These are phyloP conservation scores for Alviniconcha strummeri DNA, from an alignment of 2,888 invertebrate species.

Conservation along the genomic window DNA sequence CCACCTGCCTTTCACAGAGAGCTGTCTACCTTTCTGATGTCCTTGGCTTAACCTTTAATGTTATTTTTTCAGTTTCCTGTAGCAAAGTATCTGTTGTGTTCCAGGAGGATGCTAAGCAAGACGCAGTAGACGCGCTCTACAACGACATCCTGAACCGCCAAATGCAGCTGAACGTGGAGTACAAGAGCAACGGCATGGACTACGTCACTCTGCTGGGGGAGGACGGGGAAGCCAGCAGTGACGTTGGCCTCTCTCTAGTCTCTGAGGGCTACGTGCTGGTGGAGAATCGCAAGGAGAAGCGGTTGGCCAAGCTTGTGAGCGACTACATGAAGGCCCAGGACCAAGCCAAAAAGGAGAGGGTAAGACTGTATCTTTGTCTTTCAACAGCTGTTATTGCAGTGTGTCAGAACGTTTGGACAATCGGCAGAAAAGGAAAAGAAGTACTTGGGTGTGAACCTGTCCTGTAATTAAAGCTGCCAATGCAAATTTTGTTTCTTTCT, in stretches of 20 bases:
- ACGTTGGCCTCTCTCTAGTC: slow-evolving; percentile 86
- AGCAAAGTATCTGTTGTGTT: background rate
- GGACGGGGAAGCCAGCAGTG: slow-evolving; percentile 76
- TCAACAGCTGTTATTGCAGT: background rate
- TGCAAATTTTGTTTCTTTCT: background rate
- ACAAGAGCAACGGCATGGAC: slow-evolving; percentile 75
- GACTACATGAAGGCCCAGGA: slow-evolving; percentile 92
- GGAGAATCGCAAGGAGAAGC: slow-evolving; percentile 85
- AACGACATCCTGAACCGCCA: slow-evolving; percentile 83
- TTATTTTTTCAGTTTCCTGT: too few relatives aligned
- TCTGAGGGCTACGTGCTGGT: slow-evolving; percentile 89
- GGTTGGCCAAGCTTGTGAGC: slow-evolving; percentile 82
- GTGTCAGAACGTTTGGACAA: background rate
- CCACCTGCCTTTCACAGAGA: too few relatives aligned
- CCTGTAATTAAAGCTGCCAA: background rate
- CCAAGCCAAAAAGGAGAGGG: slow-evolving; percentile 84
- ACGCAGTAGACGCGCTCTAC: slow-evolving; percentile 83
- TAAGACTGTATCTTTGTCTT: slow-evolving; percentile 50
- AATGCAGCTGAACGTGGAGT: slow-evolving; percentile 89
- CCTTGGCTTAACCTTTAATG: too few relatives aligned
- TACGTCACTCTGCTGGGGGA: slow-evolving; percentile 64
- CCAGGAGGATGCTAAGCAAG: slow-evolving; percentile 84
- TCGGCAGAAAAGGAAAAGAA: background rate
- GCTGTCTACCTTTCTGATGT: too few relatives aligned
- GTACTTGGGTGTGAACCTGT: background rate